Conservation (phyloP, 2,888 invertebrate species). For the Conistra vaccinii region DNA sequence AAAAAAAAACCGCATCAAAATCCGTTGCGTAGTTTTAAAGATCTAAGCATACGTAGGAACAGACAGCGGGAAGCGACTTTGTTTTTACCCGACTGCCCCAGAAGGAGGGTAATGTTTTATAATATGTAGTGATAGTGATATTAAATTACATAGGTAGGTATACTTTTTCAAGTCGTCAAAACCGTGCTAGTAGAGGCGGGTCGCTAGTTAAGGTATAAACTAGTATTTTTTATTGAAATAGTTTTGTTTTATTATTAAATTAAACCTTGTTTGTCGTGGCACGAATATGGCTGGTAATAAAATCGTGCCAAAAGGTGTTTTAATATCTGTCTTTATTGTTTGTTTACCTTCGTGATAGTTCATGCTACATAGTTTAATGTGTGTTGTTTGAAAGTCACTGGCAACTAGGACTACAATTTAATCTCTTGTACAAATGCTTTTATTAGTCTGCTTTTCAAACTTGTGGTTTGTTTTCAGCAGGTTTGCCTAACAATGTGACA, state of each 20-base stretch:
- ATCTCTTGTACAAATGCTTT: conserved; percentile 2
- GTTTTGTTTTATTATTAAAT: conserved; percentile 37
- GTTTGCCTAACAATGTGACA: neutral
- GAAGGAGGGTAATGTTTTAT: too few relatives aligned
- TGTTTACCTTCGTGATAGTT: conserved; percentile 12
- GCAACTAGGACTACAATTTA: neutral
- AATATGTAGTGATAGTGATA: too few relatives aligned
- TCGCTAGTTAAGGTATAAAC: conserved; percentile 4
- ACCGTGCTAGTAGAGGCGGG: neutral
- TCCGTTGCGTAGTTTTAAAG: too few relatives aligned
- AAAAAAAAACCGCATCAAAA: too few relatives aligned
- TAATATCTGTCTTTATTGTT: conserved; percentile 29
- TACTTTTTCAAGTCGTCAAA: neutral
- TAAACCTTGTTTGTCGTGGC: conserved; percentile 15
- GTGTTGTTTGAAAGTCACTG: neutral
- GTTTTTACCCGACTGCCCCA: too few relatives aligned
- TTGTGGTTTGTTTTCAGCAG: neutral
- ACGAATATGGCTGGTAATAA: conserved; percentile 10
- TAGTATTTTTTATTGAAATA: conserved; percentile 11
- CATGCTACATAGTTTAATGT: neutral
- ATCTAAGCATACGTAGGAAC: too few relatives aligned
- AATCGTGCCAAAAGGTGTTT: conserved; percentile 7
- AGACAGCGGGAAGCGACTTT: too few relatives aligned
- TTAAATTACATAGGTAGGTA: too few relatives aligned
- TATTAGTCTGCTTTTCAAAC: neutral